Base-by-base conservation (phyloP, 1,140 invertebrate genomes). In the Maconellicoccus hirsutus region DNA sequence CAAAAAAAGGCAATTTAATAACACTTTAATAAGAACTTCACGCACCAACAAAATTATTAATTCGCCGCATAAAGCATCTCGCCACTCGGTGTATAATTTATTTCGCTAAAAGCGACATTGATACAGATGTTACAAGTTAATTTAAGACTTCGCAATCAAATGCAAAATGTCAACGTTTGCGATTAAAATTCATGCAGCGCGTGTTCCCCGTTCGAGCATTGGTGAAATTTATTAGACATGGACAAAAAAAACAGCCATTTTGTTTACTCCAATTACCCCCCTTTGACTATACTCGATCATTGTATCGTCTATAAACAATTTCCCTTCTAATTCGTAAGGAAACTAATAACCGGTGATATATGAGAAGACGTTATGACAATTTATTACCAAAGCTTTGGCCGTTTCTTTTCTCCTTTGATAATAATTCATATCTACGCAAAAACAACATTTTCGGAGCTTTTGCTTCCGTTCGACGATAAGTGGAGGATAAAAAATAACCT, bases 61-160 rank as follows among this genome's bases (percentile, higher is more conserved):
- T 52, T 52, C 42, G 42, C 16, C 42, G 42, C 42, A 16, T 52
- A 52, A 8, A 16, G 10, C 42, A 19, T 52, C 42, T 52, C 42
- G 42, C 42, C 6, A 16, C 42, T 52, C 42, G 12, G 42, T 52
- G 12, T 33, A 52, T 52, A 52, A 52, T 52, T 52, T 52, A 52
- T 52, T 52, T 52, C 2, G 42, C 42, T 52, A 16, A 52, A 52
- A 52, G 42, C 42, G 42, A 52, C 42, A 52, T 52, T 52, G 42
- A 52, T 52, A 52, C 42, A 52, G 42, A 52, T 52, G 42, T 52
- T 52, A 52, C 42, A 52, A 52, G 42, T 52, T 52, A 52, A 52
- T 52, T 52, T 52, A 52, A 52, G 42, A 52, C 42, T 52, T 3
- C 4, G 42, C 42, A 52, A 52, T 52, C 42, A 52, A 52, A 52